Base-by-base conservation (phyloP, 2,888 invertebrate species). In the Gymnosoma rotundatum region DNA sequence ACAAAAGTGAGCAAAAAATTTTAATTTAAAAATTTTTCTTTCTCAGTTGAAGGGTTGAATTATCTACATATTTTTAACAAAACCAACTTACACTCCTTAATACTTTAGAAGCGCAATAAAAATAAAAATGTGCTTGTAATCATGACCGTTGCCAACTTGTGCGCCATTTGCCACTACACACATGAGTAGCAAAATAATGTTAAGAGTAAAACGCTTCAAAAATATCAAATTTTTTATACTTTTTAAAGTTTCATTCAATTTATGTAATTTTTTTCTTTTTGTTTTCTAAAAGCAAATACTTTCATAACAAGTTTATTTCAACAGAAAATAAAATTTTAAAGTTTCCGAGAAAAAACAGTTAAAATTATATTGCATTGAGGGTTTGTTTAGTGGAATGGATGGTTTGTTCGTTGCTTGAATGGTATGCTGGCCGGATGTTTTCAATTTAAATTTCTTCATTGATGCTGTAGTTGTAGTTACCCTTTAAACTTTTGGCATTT, bases 191-290 rank as follows among this genome's bases (percentile, higher is more conserved):
- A 56, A 50, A 20, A 25, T 36, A 20, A 20, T 54, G n/a, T n/a
- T 56, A 0, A 25, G 14, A 60, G 36, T 54, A 32, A 20, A 45
- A 16, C 25, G 4, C 14, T 50, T 20, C n/a, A 36, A 60, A 76
- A 32, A 32, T 32, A 42, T 42, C 21, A 36, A 32, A 78, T 61
- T 69, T 45, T 78, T 78, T 69, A 50, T 36, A 78, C 61, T 70
- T 78, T 54, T 69, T 78, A 45, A 78, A 64, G 63, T 54, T 38
- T 21, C 56, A 70, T 56, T 70, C n/a, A 70, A 70, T 78, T 74
- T 63, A 20, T 48, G 12, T 16, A 20, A 1, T 18, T 64, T 70
- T 70, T 78, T 54, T 61, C 36, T 61, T 61, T 78, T n/a, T 18
- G 2, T 18, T 1, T 50, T 50, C 25, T 25, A 25, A 4, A 3